Conservation (phyloP, 1,140 invertebrate genomes). For the Anoplolepis gracilipes region DNA sequence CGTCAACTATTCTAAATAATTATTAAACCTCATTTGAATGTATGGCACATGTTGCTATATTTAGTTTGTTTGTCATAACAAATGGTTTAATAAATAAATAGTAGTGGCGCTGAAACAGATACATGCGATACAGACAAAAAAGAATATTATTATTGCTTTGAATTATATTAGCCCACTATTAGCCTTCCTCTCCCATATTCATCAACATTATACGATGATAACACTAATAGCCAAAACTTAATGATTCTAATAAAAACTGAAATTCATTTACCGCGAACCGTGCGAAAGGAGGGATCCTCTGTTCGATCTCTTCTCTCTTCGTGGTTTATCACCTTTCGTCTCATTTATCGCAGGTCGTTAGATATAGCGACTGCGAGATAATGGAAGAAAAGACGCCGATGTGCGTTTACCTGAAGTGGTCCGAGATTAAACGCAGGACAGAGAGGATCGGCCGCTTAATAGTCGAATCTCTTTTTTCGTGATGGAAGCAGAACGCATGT, state of each 20-base stretch:
- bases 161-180: background rate
- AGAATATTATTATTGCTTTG: background rate
- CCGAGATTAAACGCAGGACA: constrained; percentile 47
- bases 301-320: background rate
- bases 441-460: constrained; percentile 53
- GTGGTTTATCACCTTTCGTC: background rate
- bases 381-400: constrained; percentile 49
- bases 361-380: constrained; percentile 41
- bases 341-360: constrained; percentile 24
- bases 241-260: constrained; percentile 1
- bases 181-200: background rate
- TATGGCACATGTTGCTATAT: background rate
- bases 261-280: background rate
- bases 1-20: background rate
- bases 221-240: constrained; percentile 15
- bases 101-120: background rate
- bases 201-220: background rate
- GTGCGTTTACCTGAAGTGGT: constrained; percentile 47
- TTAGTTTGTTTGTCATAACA: background rate
- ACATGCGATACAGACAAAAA: background rate
- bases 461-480: constrained; percentile 54
- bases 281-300: background rate
- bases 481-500: constrained; percentile 37
- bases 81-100: constrained; percentile 8
- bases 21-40: constrained; percentile 1